Conservation (phyloP, 2,888 invertebrate species). For the Stenoptilia bipunctidactyla region DNA sequence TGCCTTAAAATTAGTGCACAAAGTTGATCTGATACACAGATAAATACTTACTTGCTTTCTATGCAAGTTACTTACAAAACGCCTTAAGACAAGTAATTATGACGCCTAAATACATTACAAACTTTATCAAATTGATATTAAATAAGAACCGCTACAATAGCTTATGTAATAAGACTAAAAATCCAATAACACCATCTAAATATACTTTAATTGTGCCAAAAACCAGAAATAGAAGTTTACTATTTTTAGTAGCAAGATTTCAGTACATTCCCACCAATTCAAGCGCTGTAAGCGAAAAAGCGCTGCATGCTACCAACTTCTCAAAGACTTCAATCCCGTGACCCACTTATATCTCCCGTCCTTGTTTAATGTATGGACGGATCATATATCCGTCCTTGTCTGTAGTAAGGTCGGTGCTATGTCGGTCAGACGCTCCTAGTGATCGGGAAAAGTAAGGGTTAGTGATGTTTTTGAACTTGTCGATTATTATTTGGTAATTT, state of each 20-base stretch:
- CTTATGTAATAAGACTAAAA: no score
- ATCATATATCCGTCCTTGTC: slow-evolving; percentile 30
- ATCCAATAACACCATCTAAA: no score
- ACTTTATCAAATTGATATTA: no score
- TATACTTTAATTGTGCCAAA: neutral
- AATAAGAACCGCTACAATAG: no score
- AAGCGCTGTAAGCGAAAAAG: neutral
- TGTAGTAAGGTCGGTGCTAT: slow-evolving; percentile 57
- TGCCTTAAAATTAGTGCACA: no score
- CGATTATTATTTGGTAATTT: no score
- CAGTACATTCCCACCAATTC: slow-evolving; percentile 18
- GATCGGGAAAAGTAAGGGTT: slow-evolving; percentile 38
- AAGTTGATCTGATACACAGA: no score
- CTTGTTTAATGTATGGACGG: slow-evolving; percentile 17
- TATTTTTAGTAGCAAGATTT: slow-evolving; percentile 48
- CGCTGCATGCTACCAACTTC: neutral
- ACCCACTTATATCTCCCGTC: slow-evolving; percentile 49
- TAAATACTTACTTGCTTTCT: no score
- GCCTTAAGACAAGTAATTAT: no score
- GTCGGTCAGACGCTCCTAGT: slow-evolving; percentile 59
- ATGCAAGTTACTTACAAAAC: no score
- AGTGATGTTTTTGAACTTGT: no score
- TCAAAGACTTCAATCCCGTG: slow-evolving; percentile 43
- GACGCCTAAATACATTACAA: no score
- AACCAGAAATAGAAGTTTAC: slow-evolving; percentile 19